Conservation (phyloP, 2,888 invertebrate genomes). For the Ceraclea dissimilis region DNA sequence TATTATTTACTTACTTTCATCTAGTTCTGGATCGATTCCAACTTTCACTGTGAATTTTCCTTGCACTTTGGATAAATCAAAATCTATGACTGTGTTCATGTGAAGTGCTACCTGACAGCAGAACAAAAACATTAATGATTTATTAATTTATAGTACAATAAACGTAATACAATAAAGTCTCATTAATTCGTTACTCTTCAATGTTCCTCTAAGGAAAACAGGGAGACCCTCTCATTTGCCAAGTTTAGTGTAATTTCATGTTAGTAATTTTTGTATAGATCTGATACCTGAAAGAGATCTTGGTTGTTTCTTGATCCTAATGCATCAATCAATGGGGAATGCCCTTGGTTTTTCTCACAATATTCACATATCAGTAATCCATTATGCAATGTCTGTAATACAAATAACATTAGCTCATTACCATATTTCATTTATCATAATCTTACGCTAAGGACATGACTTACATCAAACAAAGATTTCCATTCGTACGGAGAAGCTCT, state of each 20-base stretch:
- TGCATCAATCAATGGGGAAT: conserved; percentile 46
- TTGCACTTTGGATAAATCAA: conserved; percentile 51
- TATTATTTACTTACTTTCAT: conserved; percentile 51
- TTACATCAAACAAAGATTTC: conserved; percentile 62
- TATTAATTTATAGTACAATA: not conserved
- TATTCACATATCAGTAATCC: conserved; percentile 61
- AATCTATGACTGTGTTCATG: conserved; percentile 67
- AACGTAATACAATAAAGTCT: no score
- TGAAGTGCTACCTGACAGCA: conserved; percentile 52
- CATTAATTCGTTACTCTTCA: no score
- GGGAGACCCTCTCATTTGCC: no score
- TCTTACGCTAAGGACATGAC: not conserved
- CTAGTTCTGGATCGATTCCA: conserved; percentile 68
- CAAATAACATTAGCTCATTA: not conserved
- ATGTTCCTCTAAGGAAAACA: no score
- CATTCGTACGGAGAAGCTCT: conserved; percentile 59
- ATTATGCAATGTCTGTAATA: conserved; percentile 56
- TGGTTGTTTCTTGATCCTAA: conserved; percentile 44
- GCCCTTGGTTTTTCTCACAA: conserved; percentile 44
- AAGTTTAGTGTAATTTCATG: not conserved
- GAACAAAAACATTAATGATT: not conserved
- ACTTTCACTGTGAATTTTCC: conserved; percentile 66
- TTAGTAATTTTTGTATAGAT: not conserved
- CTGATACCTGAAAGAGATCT: conserved; percentile 43
- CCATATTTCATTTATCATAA: not conserved